These are phyloP conservation scores for Drosophila histrio DNA, from an alignment of 2,888 invertebrate species.

Conservation along the genomic window DNA sequence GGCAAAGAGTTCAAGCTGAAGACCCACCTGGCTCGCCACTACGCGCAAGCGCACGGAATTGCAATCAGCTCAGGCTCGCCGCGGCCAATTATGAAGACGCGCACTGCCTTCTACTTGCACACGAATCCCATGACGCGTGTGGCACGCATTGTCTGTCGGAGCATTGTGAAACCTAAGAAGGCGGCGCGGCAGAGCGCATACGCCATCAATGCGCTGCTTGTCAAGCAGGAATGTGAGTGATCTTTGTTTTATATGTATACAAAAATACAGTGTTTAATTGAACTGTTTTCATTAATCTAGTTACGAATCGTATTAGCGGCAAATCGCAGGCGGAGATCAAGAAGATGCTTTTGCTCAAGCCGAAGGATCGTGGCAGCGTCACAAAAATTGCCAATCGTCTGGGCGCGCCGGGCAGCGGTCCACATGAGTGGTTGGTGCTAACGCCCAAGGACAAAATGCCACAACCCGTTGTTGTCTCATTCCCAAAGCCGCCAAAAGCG, in stretches of 20 bases:
- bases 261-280: not conserved
- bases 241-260: not conserved
- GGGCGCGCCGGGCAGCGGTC: constrained; percentile 87
- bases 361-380: constrained; percentile 88
- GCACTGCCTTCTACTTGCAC: constrained; percentile 97
- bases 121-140: constrained; percentile 95
- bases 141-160: constrained; percentile 93
- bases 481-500: constrained; percentile 95
- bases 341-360: constrained; percentile 85
- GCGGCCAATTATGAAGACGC: constrained; percentile 97
- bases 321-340: constrained; percentile 86
- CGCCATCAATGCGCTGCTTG: constrained; percentile 90
- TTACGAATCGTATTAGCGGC: constrained; percentile 86
- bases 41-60: constrained; percentile 93
- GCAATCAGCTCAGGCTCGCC: constrained; percentile 91
- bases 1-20: constrained; percentile 98
- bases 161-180: constrained; percentile 92
- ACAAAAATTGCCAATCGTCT: constrained; percentile 89
- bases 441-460: constrained; percentile 88
- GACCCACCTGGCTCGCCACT: constrained; percentile 96
- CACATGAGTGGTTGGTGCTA: constrained; percentile 85
- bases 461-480: constrained; percentile 91
- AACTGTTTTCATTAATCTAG: constrained; percentile 76
- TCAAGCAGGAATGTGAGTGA: constrained; percentile 93
- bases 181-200: constrained; percentile 94